Percentiles rank a stretch among this genome's conserved stretches.
Evolutionary conservation across 2,113 vertebrate genomes (phyloP).

Genomic region (Meles meles): DNA sequence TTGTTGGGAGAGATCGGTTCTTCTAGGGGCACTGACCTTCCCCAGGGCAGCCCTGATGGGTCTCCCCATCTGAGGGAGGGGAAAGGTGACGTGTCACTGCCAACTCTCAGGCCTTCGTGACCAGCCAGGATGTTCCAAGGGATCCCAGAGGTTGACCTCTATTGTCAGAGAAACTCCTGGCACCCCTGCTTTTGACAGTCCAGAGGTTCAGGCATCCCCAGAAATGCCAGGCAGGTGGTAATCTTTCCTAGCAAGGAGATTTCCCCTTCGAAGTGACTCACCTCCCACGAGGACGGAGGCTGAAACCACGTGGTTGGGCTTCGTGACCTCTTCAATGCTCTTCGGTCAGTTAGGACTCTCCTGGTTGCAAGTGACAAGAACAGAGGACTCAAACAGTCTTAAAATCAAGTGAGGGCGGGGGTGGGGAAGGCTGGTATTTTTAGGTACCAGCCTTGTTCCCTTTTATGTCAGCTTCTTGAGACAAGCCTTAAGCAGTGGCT

Average conservation of each 20-base stretch:
- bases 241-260: background rate
- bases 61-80: background rate
- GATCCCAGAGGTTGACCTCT: background rate
- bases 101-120: background rate
- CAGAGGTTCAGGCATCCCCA: background rate
- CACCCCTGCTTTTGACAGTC: background rate
- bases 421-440: background rate
- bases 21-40: fast-evolving
- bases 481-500: background rate
- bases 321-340: background rate
- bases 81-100: background rate
- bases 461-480: background rate
- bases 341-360: background rate
- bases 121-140: too few species aligned
- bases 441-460: background rate
- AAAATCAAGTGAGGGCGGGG: background rate
- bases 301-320: background rate
- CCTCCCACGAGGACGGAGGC: background rate
- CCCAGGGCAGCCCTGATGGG: fast-evolving
- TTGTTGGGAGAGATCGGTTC: background rate
- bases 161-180: background rate
- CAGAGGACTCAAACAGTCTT: background rate
- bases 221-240: background rate
- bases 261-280: background rate
- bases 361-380: background rate